A percentile compares a stretch with the other conserved stretches of the same genome.
phyloP scores from a whole-genome alignment of 2,113 vertebrate species.

The Myodes glareolus region DNA sequence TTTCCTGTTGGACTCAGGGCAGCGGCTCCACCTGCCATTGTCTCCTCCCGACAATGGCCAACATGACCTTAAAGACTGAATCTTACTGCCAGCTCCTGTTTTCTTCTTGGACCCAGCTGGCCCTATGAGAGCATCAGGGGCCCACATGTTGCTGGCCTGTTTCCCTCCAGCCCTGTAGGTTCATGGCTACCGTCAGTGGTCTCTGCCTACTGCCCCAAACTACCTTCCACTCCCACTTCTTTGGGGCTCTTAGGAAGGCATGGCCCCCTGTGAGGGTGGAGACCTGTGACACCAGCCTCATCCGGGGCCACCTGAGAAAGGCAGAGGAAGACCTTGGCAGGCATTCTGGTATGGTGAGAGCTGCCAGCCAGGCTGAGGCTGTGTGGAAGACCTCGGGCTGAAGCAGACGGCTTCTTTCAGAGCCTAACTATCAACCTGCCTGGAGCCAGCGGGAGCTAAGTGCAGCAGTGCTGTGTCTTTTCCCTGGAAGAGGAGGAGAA shows the following conservation, averaged over 20 bases:
- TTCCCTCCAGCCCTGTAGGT: not conserved
- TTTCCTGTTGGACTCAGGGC: not conserved
- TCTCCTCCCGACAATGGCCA: not conserved
- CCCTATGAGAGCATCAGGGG: not conserved
- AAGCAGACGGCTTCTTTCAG: constrained; percentile 84
- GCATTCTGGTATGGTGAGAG: not conserved
- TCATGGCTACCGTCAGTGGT: too few species aligned
- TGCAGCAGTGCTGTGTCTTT: not conserved
- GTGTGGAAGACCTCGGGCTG: constrained; percentile 31
- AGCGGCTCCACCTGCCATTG: not conserved
- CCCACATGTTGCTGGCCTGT: accelerated
- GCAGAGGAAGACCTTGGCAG: not conserved
- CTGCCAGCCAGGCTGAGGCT: not conserved
- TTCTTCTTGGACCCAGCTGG: not conserved
- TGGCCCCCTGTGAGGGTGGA: not conserved
- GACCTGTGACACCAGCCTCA: not conserved
- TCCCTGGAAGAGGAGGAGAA: not conserved
- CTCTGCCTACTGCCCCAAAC: too few species aligned
- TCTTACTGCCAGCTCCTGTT: not conserved
- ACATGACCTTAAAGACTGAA: not conserved
- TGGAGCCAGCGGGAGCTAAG: constrained; percentile 28
- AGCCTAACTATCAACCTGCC: constrained; percentile 73
- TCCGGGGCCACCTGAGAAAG: not conserved
- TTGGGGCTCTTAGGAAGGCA: too few species aligned
- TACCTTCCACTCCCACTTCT: not conserved